A percentile compares a stretch with the other conserved stretches of the same genome.
Conservation (phyloP, 2,113 vertebrate species). For the Brachyhypopomus gauderio region DNA sequence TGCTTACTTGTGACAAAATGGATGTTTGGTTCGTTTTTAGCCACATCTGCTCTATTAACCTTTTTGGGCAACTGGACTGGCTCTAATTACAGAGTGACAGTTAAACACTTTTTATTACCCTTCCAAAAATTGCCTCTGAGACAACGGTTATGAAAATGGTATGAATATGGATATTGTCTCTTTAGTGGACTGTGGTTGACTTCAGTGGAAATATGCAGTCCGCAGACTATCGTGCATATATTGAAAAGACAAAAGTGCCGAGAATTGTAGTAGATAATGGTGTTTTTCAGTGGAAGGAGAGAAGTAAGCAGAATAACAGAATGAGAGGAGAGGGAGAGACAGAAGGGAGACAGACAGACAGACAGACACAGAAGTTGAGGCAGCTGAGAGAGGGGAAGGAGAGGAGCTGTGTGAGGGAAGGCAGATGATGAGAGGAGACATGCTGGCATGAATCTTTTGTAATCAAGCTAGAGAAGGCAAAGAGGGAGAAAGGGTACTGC, state of each 20-base stretch:
- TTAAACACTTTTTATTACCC: constrained; percentile 10
- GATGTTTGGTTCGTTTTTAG: constrained; percentile 38
- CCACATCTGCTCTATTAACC: constrained; percentile 28
- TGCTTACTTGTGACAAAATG: constrained; percentile 42
- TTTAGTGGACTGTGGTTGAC: neutral
- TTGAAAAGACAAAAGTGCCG: constrained; percentile 41
- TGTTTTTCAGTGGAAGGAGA: neutral
- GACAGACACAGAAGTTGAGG: constrained; percentile 61
- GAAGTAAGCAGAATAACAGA: neutral
- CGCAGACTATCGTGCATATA: neutral
- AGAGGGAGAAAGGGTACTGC: constrained; percentile 31
- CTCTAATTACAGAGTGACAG: constrained; percentile 8
- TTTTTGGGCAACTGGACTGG: constrained; percentile 32
- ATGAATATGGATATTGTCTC: constrained; percentile 24
- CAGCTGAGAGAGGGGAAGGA: constrained; percentile 66
- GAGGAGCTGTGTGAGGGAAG: constrained; percentile 72
- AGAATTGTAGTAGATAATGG: constrained; percentile 33
- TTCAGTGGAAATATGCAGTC: neutral
- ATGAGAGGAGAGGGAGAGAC: constrained; percentile 42
- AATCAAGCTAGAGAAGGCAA: constrained; percentile 43
- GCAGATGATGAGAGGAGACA: constrained; percentile 67
- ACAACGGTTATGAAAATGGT: constrained; percentile 13
- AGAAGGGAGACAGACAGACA: constrained; percentile 11
- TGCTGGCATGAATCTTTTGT: constrained; percentile 43
- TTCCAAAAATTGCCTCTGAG: constrained; percentile 25